phyloP scores from a whole-genome alignment of 2,113 vertebrate genomes.

The Phalacrocorax brasilianus region DNA sequence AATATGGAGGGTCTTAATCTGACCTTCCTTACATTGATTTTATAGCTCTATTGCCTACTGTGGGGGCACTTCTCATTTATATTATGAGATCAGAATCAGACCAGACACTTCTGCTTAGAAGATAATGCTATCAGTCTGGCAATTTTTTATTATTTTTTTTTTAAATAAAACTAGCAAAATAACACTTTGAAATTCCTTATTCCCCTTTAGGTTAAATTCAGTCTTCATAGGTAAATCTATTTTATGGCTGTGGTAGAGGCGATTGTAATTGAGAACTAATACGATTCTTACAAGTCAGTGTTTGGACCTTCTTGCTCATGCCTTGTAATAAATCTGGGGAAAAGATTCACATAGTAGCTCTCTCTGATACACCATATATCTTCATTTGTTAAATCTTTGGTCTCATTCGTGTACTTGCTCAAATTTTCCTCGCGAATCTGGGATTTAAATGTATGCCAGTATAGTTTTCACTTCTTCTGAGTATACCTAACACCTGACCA shows the following conservation, averaged over 20 bases:
- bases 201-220: background rate
- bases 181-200: background rate
- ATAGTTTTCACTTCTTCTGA: background rate
- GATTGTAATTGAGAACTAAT: background rate
- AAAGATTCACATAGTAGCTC: background rate
- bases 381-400: background rate
- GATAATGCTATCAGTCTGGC: background rate
- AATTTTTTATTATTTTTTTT: background rate
- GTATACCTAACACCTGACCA: background rate
- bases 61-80: background rate
- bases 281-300: fast-evolving
- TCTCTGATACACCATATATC: background rate
- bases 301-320: background rate
- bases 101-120: background rate
- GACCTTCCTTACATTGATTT: background rate
- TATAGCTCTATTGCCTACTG: background rate
- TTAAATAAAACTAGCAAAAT: background rate
- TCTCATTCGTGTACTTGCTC: background rate
- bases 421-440: background rate
- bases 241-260: background rate
- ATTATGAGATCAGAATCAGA: background rate
- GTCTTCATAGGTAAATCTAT: background rate
- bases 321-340: background rate
- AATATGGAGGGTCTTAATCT: background rate
- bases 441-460: background rate